Conservation (phyloP, 1,140 invertebrate species). For the Musca vetustissima region DNA sequence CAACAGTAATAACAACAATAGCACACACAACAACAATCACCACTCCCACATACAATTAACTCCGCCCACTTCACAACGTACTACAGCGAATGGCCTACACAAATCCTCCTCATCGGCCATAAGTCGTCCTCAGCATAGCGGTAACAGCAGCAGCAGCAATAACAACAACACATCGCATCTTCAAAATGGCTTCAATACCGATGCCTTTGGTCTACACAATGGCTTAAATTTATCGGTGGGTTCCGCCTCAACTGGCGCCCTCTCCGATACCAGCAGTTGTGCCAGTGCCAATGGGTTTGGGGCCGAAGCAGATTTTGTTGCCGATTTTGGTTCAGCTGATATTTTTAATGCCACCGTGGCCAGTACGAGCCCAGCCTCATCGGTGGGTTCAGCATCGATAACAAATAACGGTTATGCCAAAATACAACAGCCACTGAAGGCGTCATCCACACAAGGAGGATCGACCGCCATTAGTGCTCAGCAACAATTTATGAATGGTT, state of each 20-base stretch:
- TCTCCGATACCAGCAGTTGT: constrained; percentile 51
- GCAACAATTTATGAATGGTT: constrained; percentile 33
- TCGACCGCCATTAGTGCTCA: constrained; percentile 13
- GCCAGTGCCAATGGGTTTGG: constrained; percentile 52
- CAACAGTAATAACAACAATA: constrained; percentile 29
- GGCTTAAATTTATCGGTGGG: neutral
- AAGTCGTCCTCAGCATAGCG: constrained; percentile 44
- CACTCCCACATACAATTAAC: constrained; percentile 36
- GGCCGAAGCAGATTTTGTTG: constrained; percentile 61
- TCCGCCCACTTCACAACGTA: constrained; percentile 49
- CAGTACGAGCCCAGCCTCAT: constrained; percentile 43
- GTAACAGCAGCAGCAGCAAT: constrained; percentile 23
- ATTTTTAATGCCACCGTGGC: constrained; percentile 57
- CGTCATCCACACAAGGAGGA: constrained; percentile 21
- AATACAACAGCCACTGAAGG: constrained; percentile 44
- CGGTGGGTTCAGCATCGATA: constrained; percentile 45
- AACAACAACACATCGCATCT: constrained; percentile 33
- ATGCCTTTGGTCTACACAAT: constrained; percentile 23
- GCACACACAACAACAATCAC: constrained; percentile 26
- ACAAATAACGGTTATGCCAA: constrained; percentile 49
- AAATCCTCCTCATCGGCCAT: constrained; percentile 38
- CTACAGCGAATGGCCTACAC: constrained; percentile 44
- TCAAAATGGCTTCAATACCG: neutral
- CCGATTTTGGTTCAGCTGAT: constrained; percentile 65
- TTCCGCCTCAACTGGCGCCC: constrained; percentile 37